These are phyloP conservation scores for Pteronotus mesoamericanus DNA, from an alignment of 2,797 vertebrate genomes.

Conservation along the genomic window DNA sequence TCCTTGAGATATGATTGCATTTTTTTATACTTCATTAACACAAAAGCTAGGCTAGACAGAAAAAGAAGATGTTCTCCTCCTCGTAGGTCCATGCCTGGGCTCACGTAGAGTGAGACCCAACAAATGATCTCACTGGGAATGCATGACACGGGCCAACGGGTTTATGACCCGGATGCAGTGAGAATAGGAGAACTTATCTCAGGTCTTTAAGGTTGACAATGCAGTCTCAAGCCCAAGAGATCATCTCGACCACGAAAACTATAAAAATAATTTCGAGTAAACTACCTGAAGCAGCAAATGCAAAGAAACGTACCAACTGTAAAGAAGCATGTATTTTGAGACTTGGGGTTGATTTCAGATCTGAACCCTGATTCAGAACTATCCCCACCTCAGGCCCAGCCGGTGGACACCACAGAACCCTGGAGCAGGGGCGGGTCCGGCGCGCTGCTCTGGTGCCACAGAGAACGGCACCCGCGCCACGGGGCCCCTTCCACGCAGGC, in stretches of 20 bases:
- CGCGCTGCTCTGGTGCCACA: not conserved
- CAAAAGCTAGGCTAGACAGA: not conserved
- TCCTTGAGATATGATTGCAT: not conserved
- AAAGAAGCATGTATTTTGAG: not conserved
- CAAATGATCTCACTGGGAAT: not conserved
- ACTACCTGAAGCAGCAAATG: not conserved
- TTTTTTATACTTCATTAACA: not conserved
- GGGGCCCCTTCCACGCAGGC: not conserved
- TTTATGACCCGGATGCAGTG: not conserved
- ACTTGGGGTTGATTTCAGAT: not conserved
- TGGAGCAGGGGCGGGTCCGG: not conserved
- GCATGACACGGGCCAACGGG: not conserved
- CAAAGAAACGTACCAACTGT: not conserved
- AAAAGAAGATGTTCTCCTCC: not conserved
- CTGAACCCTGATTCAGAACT: not conserved
- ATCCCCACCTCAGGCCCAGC: not conserved
- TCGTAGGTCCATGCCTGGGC: not conserved
- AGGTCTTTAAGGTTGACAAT: not conserved
- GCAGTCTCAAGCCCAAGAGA: not conserved
- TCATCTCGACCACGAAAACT: not conserved
- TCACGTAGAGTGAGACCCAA: not conserved
- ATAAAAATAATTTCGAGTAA: not conserved
- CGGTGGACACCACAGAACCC: not conserved
- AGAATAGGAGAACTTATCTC: not conserved
- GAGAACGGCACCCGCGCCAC: not conserved